These are phyloP conservation scores for Tetragonisca angustula DNA, from an alignment of 2,888 invertebrate species.

Conservation along the genomic window DNA sequence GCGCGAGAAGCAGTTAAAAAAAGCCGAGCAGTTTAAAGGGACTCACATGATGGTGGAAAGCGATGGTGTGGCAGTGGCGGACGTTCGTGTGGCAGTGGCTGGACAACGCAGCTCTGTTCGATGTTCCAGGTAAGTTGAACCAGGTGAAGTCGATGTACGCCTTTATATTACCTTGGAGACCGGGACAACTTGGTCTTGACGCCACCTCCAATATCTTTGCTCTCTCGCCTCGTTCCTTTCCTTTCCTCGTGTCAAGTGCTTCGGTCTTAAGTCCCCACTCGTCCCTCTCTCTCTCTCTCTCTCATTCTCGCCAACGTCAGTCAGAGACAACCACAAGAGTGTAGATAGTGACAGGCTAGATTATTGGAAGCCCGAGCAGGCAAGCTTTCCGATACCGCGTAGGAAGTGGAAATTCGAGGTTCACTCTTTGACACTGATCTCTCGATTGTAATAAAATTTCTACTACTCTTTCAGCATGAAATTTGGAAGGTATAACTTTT, in stretches of 20 bases:
- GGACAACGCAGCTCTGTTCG: conserved; percentile 66
- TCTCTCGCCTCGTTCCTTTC: conserved; percentile 50
- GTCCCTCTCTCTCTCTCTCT: not conserved
- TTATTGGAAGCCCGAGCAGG: conserved; percentile 24
- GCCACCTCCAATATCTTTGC: conserved; percentile 61
- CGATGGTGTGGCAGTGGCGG: conserved; percentile 81
- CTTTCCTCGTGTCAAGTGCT: conserved; percentile 53
- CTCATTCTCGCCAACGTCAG: not conserved
- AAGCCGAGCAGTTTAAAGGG: conserved; percentile 8
- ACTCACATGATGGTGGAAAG: conserved; percentile 81
- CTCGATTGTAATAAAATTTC: not conserved
- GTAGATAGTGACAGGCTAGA: conserved; percentile 58
- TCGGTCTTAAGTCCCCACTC: conserved; percentile 39
- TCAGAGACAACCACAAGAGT: conserved; percentile 15
- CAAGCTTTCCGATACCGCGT: conserved; percentile 16
- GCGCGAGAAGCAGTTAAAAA: too few species aligned
- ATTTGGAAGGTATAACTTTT: not conserved
- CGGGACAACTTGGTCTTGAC: conserved; percentile 60
- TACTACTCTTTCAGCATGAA: not conserved
- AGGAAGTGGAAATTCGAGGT: not conserved
- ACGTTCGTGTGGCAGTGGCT: conserved; percentile 62
- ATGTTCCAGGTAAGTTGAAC: conserved; percentile 80
- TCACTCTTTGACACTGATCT: not conserved
- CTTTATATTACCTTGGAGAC: conserved; percentile 83
- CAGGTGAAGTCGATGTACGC: conserved; percentile 71